These are phyloP conservation scores for Hiodon tergisus DNA, from an alignment of 2,113 vertebrate species.

Conservation along the genomic window DNA sequence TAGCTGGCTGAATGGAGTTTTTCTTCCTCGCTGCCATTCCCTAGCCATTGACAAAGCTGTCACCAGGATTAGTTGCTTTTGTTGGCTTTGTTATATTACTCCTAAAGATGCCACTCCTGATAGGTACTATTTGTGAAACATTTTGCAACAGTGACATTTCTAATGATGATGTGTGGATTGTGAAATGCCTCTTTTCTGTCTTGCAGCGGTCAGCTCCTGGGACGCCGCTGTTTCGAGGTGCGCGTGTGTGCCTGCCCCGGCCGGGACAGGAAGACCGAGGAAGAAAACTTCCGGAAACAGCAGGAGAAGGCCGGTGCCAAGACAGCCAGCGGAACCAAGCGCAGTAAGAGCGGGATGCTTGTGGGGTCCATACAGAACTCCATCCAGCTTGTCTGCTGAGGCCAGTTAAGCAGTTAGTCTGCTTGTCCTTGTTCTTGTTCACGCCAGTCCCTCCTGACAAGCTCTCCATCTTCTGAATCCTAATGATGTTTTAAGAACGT, in stretches of 20 bases:
- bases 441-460: too few relatives aligned
- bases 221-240: conserved; percentile 65
- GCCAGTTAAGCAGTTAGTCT: not conserved
- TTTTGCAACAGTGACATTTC: not conserved
- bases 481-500: too few relatives aligned
- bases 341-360: conserved; percentile 30
- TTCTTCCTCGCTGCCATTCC: not conserved
- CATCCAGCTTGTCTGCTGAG: not conserved
- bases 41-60: not conserved
- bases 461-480: too few relatives aligned
- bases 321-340: conserved; percentile 28
- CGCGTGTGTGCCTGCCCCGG: conserved; percentile 71
- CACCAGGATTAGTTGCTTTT: not conserved
- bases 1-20: too few relatives aligned
- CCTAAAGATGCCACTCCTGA: too few relatives aligned
- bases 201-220: conserved; percentile 57
- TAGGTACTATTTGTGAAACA: too few relatives aligned
- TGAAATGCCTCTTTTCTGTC: too few relatives aligned
- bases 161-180: too few relatives aligned
- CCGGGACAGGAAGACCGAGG: conserved; percentile 61
- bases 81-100: not conserved
- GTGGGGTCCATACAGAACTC: not conserved
- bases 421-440: too few relatives aligned
- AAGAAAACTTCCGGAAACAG: conserved; percentile 54
- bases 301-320: conserved; percentile 27